Percentiles rank a stretch among this genome's conserved stretches.
Evolutionary conservation across 2,113 vertebrate genomes (phyloP).

Genomic region (Pseudorasbora parva): DNA sequence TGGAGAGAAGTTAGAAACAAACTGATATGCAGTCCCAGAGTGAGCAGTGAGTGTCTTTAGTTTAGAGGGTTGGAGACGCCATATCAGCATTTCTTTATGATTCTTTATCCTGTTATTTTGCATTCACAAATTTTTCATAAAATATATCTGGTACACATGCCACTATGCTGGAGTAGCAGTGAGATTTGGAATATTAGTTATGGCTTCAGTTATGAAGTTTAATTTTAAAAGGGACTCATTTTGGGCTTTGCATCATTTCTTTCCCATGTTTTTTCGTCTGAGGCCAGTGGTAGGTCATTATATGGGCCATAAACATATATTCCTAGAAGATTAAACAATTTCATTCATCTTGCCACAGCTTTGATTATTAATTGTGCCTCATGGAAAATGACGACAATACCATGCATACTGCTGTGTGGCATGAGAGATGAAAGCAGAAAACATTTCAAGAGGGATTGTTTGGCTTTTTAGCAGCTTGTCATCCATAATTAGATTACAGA

Average conservation of each 20-base stretch:
- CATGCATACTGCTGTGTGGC: neutral
- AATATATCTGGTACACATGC: too few relatives aligned
- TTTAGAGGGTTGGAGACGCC: too few relatives aligned
- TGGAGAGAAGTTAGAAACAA: too few relatives aligned
- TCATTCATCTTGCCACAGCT: slow-evolving; percentile 9
- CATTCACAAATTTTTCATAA: too few relatives aligned
- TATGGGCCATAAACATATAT: neutral
- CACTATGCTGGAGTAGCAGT: too few relatives aligned
- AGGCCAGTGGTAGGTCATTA: neutral
- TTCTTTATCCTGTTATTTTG: too few relatives aligned
- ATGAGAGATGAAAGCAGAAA: neutral
- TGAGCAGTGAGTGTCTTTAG: too few relatives aligned
- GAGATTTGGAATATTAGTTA: too few relatives aligned
- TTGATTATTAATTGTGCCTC: slow-evolving; percentile 29
- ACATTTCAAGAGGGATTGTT: neutral
- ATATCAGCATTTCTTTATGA: too few relatives aligned
- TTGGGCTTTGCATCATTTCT: neutral
- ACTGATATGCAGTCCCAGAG: too few relatives aligned
- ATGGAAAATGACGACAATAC: neutral
- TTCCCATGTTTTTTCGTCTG: neutral
- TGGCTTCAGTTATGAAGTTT: too few relatives aligned
- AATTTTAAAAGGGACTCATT: neutral
- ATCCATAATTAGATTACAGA: slow-evolving; percentile 18
- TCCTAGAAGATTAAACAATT: slow-evolving; percentile 1
- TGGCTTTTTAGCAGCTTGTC: slow-evolving; percentile 13